These are phyloP conservation scores for Lagodon rhomboides DNA, from an alignment of 2,797 vertebrate genomes.

Conservation along the genomic window DNA sequence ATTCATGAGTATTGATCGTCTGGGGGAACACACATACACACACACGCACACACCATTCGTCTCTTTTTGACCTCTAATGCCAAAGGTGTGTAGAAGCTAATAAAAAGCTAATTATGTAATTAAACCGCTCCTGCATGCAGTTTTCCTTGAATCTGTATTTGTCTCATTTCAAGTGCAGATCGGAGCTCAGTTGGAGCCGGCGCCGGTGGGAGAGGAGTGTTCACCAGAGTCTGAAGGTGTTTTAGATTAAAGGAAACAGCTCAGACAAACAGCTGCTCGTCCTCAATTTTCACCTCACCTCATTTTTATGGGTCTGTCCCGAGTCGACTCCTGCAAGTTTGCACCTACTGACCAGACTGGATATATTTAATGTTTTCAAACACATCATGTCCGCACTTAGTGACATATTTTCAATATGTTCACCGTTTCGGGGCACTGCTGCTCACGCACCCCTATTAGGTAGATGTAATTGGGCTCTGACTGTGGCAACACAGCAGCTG, in stretches of 20 bases:
- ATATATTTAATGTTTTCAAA: conserved; percentile 46
- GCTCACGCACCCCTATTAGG: conserved; percentile 62
- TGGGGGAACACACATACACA: conserved; percentile 10
- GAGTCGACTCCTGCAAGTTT: conserved; percentile 29
- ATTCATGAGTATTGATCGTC: conserved; percentile 77
- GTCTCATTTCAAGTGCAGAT: conserved; percentile 53
- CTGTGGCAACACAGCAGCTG: conserved; percentile 48
- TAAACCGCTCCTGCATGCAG: conserved; percentile 66
- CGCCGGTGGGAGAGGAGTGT: conserved; percentile 26
- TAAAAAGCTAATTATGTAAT: conserved; percentile 79
- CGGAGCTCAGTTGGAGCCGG: conserved; percentile 13
- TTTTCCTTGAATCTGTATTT: conserved; percentile 60
- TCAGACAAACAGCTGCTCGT: conserved; percentile 49
- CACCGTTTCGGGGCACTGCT: conserved; percentile 54
- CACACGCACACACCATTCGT: conserved; percentile 50
- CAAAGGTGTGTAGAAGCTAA: conserved; percentile 75
- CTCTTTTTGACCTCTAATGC: conserved; percentile 74
- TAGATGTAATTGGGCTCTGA: conserved; percentile 64
- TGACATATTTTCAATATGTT: conserved; percentile 61
- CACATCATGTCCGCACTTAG: conserved; percentile 33
- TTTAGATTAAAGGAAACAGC: conserved; percentile 51
- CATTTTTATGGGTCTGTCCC: conserved; percentile 33
- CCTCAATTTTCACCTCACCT: conserved; percentile 52
- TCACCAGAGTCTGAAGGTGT: conserved; percentile 58
- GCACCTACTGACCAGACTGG: conserved; percentile 22